Conservation (phyloP, 92 coral and sea anemone species). For the Anthopleura xanthogrammica region DNA sequence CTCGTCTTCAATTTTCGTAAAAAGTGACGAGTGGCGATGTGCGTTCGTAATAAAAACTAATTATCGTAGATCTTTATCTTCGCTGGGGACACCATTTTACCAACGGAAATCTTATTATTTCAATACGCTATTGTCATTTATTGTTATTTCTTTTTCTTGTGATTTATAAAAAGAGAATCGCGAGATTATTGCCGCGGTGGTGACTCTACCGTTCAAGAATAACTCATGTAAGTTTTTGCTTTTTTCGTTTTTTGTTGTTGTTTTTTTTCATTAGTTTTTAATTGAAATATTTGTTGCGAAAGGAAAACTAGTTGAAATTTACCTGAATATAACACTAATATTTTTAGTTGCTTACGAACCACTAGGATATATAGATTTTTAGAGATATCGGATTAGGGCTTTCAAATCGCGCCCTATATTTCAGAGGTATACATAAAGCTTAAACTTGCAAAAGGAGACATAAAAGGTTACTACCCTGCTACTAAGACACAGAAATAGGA, state of each 20-base stretch:
- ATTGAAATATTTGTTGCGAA: background rate
- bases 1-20: no score
- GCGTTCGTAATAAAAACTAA: background rate
- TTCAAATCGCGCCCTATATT: no score
- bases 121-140: background rate
- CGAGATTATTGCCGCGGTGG: background rate
- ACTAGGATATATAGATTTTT: no score
- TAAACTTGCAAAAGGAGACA: no score
- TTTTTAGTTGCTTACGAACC: no score
- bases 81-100: slow-evolving; percentile 1
- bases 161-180: background rate
- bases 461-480: no score
- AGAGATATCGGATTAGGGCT: no score
- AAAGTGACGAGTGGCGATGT: background rate
- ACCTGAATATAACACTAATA: no score
- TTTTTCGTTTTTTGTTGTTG: background rate
- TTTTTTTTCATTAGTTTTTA: background rate
- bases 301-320: no score
- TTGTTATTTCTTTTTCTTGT: background rate
- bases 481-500: no score
- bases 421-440: no score
- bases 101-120: background rate
- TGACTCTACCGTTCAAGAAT: background rate
- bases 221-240: background rate
- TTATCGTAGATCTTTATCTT: background rate